Base-by-base conservation (phyloP, 2,113 vertebrate species). In the Chionomys nivalis region DNA sequence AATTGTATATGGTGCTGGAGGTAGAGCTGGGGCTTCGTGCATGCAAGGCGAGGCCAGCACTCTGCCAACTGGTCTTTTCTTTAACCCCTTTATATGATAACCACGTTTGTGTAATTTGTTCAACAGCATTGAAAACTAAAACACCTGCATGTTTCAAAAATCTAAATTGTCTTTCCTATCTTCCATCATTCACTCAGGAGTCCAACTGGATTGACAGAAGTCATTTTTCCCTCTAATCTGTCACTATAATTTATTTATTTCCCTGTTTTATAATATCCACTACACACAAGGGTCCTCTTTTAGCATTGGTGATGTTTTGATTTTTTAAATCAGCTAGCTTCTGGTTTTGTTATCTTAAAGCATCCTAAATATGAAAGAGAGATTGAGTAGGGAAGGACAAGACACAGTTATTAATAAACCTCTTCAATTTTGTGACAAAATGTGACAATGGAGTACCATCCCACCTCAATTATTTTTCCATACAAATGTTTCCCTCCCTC, bases 41-140 rank as follows among this genome's bases (percentile, higher is more conserved):
- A n/a, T 49, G 42, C 44, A 47, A 66, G 10, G 5, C 1, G 0
- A 26, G 83, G 63, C 85, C 11, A n/a, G 28, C 19, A 23, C 28
- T 65, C 19, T 66, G 39, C 44, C 85, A 70, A n/a, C 16, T 42
- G 5, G 36, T 77, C 68, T 91, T 23, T 44, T 42, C 31, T 73
- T 73, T 63, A 16, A 13, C 5, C 23, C 0, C 3, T 16, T 1
- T 5, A 1, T 24, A 2, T 36, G 9, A 63, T 77, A 26, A n/a
- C 21, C 88, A 31, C 7, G 10, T 5, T 72, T 0, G 11, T 28
- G 21, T 16, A 44, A 33, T 19, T 77, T 52, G 26, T 36, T 85
- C n/a, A 81, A 42, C 0, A 44, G 1, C 70, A 70, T 0, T 31
- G 63, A 86, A 23, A 8, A 24, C 55, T 58, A 49, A 47, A 70